Base-by-base conservation (phyloP, 2,113 vertebrate species). In the Ellobius talpinus region DNA sequence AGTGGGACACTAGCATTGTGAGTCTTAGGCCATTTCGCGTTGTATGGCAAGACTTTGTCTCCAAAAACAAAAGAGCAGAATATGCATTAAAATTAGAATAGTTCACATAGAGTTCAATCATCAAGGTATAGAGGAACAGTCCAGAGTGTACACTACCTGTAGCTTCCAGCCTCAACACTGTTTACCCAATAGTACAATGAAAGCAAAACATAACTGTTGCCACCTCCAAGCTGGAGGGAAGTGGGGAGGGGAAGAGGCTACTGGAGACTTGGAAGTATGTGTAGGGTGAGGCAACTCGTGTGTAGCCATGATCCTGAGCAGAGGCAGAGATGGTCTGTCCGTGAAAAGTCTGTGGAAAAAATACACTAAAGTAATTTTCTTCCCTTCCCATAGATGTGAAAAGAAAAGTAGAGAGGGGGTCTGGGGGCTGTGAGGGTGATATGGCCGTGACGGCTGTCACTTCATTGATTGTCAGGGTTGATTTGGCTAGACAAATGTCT, bases 101-200 rank as follows among this genome's bases (percentile, higher is more conserved):
- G 92, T 66, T 94, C 17, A 70, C 66, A 66, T 39, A 45, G 39
- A 94, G 21, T 76, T 95, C 88, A 85, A 76, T 92, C 21, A 6
- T 63, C 14, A 10, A 42, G 11, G 13, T 84, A 5, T 90, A 68
- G 55, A 47, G 36, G 65, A 82, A 73, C 12, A 91, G 45, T 21
- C 24, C 3, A 86, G n/a, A 16, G 89, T 93, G 4, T 86, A 0
- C 2, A 72, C 47, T 52, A n/a, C 11, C 70, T 85, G 23, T 13
- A 79, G 29, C 31, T 76, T 87, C 85, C 31, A 87, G 13, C 24
- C 50, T 81, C 23, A 66, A 73, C 42, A 21, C 36, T 89, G 0
- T 90, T 87, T 21, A 87, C 70, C 11, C 65, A 70, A 7, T 26
- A 70, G 52, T n/a, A 36, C 12, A n/a, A n/a, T 14, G 31, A 68